phyloP scores from a whole-genome alignment of 2,888 invertebrate species.

The Philonicus albiceps region DNA sequence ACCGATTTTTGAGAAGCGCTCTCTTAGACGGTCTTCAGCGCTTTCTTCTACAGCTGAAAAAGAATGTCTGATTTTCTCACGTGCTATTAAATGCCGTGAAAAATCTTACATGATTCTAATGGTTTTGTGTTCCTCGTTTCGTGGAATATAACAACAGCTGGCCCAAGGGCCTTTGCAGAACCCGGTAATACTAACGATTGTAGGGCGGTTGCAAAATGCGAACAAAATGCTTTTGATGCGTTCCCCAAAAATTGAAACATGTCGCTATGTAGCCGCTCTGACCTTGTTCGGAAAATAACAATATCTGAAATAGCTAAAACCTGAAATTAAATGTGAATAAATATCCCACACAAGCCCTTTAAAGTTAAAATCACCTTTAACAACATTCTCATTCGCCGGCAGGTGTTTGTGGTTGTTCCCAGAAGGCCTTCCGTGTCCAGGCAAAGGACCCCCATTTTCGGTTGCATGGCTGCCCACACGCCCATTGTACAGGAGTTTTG shows the following conservation, averaged over 20 bases:
- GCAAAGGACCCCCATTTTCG: conserved; percentile 71
- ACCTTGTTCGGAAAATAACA: conserved; percentile 77
- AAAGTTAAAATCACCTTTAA: conserved; percentile 67
- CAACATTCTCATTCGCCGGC: conserved; percentile 69
- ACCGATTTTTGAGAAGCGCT: conserved; percentile 70
- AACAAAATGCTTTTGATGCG: conserved; percentile 76
- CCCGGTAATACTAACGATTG: conserved; percentile 56
- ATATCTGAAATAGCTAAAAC: conserved; percentile 84
- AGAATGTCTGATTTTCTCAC: neutral
- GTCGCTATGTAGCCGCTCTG: conserved; percentile 78
- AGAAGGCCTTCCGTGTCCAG: conserved; percentile 83
- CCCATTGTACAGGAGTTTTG: conserved; percentile 79
- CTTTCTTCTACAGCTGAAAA: conserved; percentile 67
- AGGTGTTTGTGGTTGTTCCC: conserved; percentile 64
- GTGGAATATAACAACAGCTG: conserved; percentile 80
- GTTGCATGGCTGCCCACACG: conserved; percentile 79
- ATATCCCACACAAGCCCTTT: neutral
- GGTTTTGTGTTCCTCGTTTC: conserved; percentile 78
- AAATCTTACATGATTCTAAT: conserved; percentile 66
- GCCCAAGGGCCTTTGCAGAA: conserved; percentile 69
- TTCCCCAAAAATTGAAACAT: conserved; percentile 80
- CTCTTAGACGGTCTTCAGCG: conserved; percentile 70
- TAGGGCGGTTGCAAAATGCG: conserved; percentile 73
- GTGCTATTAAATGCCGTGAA: conserved; percentile 1
- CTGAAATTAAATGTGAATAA: conserved; percentile 54